Evolutionary conservation across 2,888 invertebrate genomes (phyloP).

Genomic region (Acronicta alni): DNA sequence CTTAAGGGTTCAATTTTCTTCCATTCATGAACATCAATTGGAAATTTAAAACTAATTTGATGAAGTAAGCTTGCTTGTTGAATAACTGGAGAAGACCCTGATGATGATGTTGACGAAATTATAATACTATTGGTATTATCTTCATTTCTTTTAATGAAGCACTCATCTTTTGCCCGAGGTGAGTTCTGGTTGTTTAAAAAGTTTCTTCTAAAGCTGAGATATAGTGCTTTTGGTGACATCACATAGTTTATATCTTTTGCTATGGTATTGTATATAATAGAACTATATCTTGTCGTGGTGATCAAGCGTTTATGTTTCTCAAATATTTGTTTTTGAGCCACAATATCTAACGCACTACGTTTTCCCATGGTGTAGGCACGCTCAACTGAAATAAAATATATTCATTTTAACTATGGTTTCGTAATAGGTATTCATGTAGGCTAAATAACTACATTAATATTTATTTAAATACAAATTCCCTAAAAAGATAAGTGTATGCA

Average conservation of each 20-base stretch:
- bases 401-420: constrained; percentile 33
- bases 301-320: constrained; percentile 29
- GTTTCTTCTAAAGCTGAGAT: constrained; percentile 34
- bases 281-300: constrained; percentile 30
- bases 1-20: constrained; percentile 35
- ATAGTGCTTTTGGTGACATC: constrained; percentile 33
- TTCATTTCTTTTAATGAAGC: constrained; percentile 29
- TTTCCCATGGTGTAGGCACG: constrained; percentile 32
- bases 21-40: constrained; percentile 33
- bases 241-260: constrained; percentile 31
- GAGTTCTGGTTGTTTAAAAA: constrained; percentile 32
- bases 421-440: constrained; percentile 34
- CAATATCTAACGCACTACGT: constrained; percentile 32
- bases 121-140: constrained; percentile 30
- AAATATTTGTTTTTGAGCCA: constrained; percentile 31
- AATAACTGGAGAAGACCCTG: constrained; percentile 35
- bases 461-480: constrained; percentile 34
- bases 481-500: constrained; percentile 33
- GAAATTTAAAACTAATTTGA: constrained; percentile 34
- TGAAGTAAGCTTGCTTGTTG: constrained; percentile 33
- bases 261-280: constrained; percentile 28
- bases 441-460: constrained; percentile 35
- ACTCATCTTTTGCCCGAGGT: constrained; percentile 25
- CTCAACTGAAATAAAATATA: constrained; percentile 33
- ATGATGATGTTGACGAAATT: constrained; percentile 32